Base-by-base conservation (phyloP, 2,888 invertebrate genomes). In the Hirudinaria manillensis region DNA sequence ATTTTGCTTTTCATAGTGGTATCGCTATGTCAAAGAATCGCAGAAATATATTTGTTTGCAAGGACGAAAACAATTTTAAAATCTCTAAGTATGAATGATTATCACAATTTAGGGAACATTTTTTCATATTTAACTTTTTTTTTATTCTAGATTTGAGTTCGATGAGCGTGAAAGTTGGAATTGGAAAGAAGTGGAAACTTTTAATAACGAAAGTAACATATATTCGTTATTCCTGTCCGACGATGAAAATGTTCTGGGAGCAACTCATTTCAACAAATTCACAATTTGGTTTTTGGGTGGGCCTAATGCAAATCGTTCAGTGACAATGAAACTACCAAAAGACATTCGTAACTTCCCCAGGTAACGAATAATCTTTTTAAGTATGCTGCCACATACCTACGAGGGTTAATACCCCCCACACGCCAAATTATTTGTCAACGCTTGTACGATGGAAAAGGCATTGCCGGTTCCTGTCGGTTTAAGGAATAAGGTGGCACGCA, bases 311-410 rank as follows among this genome's bases (percentile, higher is more conserved):
- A 83, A 83, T 71, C 80, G 82, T 38, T 74, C 81, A 76, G 78
- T 82, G n/a, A 79, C 81, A 24, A 78, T 84, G 24, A 81, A 82
- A 36, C 78, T 85, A 24, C 85, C 85, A 0, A 80, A 81, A 27
- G 94, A 94, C 0, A 92, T 94, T 4, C 88, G 95, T 67, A 97
- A 97, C 83, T 96, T 97, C 72, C 93, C 93, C 3, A 94, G 93
- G 75, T 75, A 38, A 45, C 27, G 16, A 45, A 34, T 45, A 66
- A 53, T 3, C 13, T 71, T 3, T 51, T 51, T 53, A 32, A 19
- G 24, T 51, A n/a, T 72, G n/a, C n/a, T n/a, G n/a, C n/a, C n/a
- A n/a, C n/a, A n/a, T n/a, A n/a, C n/a, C n/a, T n/a, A n/a, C n/a
- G n/a, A n/a, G n/a, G n/a, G n/a, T n/a, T n/a, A n/a, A n/a, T n/a